Conservation (phyloP, 2,113 vertebrate species). For the Physeter macrocephalus region DNA sequence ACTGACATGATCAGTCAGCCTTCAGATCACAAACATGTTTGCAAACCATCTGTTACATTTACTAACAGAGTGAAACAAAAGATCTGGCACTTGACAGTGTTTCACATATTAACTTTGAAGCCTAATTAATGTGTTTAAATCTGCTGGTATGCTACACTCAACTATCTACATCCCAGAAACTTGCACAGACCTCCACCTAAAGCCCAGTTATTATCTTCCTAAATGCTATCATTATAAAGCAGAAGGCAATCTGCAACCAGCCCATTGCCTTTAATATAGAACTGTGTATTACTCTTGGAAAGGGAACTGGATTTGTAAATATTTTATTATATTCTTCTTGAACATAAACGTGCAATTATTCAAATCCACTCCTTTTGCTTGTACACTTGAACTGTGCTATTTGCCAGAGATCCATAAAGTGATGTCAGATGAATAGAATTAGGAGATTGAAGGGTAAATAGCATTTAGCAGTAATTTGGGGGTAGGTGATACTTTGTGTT, state of each 20-base stretch:
- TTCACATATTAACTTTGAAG: slow-evolving; percentile 61
- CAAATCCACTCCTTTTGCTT: slow-evolving; percentile 49
- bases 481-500: slow-evolving; percentile 36
- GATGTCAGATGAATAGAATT: slow-evolving; percentile 54
- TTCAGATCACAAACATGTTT: slow-evolving; percentile 54
- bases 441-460: slow-evolving; percentile 51
- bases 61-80: slow-evolving; percentile 64
- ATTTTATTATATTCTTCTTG: slow-evolving; percentile 69
- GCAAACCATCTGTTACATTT: slow-evolving; percentile 61
- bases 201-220: slow-evolving; percentile 30
- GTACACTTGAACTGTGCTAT: slow-evolving; percentile 44
- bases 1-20: slow-evolving; percentile 57
- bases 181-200: slow-evolving; percentile 16
- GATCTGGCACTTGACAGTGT: slow-evolving; percentile 25
- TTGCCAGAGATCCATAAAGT: slow-evolving; percentile 54
- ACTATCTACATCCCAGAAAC: background rate
- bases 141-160: slow-evolving; percentile 19
- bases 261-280: slow-evolving; percentile 36
- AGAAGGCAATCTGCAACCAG: slow-evolving; percentile 56
- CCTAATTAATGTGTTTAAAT: slow-evolving; percentile 13
- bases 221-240: slow-evolving; percentile 51
- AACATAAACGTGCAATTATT: slow-evolving; percentile 75
- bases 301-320: slow-evolving; percentile 72
- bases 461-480: slow-evolving; percentile 56
- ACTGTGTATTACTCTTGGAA: slow-evolving; percentile 56